A percentile compares a stretch with the other conserved stretches of the same genome.
Conservation (phyloP, 2,113 vertebrate genomes). For the Podarcis raffonei region DNA sequence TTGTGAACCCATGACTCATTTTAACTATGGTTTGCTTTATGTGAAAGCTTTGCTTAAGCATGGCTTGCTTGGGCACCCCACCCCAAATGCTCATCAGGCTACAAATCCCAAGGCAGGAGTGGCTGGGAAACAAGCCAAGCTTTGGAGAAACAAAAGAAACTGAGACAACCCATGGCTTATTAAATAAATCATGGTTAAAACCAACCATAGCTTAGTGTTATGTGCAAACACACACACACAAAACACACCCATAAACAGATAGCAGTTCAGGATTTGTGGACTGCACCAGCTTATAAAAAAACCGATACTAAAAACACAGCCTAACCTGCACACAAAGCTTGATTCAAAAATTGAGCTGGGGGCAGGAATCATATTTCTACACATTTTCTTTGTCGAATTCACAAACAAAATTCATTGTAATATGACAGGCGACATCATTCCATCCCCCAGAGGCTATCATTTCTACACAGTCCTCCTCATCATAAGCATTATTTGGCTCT, state of each 20-base stretch:
- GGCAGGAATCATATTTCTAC: slow-evolving; percentile 65
- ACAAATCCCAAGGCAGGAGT: too few species aligned
- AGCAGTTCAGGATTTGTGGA: not conserved
- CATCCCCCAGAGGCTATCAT: slow-evolving; percentile 93
- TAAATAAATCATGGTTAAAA: too few species aligned
- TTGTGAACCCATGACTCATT: too few species aligned
- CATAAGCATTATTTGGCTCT: slow-evolving; percentile 94
- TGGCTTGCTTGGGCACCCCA: too few species aligned
- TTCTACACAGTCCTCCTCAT: slow-evolving; percentile 95
- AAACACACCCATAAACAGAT: not conserved
- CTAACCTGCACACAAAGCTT: not conserved
- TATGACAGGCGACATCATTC: slow-evolving; percentile 94
- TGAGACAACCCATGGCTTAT: too few species aligned
- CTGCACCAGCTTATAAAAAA: not conserved
- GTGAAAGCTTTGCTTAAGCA: too few species aligned
- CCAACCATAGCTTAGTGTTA: too few species aligned
- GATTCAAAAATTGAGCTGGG: not conserved
- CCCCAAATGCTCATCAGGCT: too few species aligned
- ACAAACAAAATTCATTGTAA: slow-evolving; percentile 96
- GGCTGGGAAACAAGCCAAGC: too few species aligned
- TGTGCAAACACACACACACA: not conserved
- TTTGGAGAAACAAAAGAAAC: too few species aligned
- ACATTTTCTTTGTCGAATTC: slow-evolving; percentile 94
- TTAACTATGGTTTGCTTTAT: too few species aligned
- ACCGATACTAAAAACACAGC: not conserved